Conservation (phyloP, 2,888 invertebrate genomes). For the Tribolium freemani region DNA sequence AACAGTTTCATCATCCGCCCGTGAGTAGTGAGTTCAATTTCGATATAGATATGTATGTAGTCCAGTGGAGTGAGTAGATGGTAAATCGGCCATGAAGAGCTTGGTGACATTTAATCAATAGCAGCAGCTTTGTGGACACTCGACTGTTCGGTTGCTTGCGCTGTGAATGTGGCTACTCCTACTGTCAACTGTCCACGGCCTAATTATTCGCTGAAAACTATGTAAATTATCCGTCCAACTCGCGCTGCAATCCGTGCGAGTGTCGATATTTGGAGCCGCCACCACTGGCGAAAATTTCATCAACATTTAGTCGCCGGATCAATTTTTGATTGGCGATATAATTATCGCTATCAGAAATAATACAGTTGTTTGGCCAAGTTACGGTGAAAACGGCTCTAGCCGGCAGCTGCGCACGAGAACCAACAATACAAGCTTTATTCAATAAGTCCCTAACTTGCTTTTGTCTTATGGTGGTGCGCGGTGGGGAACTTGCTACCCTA, state of each 20-base stretch:
- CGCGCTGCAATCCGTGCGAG: neutral
- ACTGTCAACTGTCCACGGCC: conserved; percentile 41
- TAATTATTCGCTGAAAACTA: conserved; percentile 38
- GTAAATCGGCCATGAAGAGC: conserved; percentile 66
- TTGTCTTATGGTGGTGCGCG: conserved; percentile 56
- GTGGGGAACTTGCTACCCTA: conserved; percentile 52
- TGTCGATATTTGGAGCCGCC: neutral
- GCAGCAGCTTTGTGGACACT: conserved; percentile 61
- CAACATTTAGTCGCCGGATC: neutral
- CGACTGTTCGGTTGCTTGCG: conserved; percentile 54
- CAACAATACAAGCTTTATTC: conserved; percentile 59
- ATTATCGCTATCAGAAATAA: conserved; percentile 44
- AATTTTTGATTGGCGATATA: conserved; percentile 2
- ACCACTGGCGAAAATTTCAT: neutral
- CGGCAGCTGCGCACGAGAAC: conserved; percentile 57
- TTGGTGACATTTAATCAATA: conserved; percentile 67
- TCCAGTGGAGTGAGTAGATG: conserved; percentile 59
- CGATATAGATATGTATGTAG: conserved; percentile 50
- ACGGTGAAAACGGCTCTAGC: conserved; percentile 40
- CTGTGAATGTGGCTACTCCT: conserved; percentile 52
- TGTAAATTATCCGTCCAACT: conserved; percentile 11
- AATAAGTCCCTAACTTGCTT: conserved; percentile 61
- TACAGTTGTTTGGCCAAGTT: conserved; percentile 53
- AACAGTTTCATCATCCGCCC: conserved; percentile 40
- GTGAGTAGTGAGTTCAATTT: conserved; percentile 50